Base-by-base conservation (phyloP, 2,797 vertebrate genomes). In the Phalanger gymnotis region DNA sequence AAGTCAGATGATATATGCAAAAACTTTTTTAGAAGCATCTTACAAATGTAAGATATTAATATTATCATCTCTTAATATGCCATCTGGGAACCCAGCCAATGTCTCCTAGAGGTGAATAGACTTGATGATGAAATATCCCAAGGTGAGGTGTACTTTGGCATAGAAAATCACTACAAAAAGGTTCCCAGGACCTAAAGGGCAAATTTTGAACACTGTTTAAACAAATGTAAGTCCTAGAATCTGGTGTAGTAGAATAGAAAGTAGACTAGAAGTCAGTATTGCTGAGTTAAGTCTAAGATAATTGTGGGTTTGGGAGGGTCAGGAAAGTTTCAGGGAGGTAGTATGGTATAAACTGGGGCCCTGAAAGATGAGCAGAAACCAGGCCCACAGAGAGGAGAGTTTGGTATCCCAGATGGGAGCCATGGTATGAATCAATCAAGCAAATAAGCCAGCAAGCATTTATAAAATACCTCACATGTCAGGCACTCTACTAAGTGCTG, bases 1-100 rank as follows among this genome's bases (percentile, higher is more conserved):
- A 95, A 96, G 92, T 95, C 98, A 98, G 97, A 98, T 97, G 91
- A 95, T 52, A 87, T 97, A 90, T 90, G 34, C 11, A 53, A 51
- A 90, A 90, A 90, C 22, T 91, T 89, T 4, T 13, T n/a, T 16
- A 81, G 66, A 55, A 90, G 56, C n/a, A 92, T 53, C 52, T 22
- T 40, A 90, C 34, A 14, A 5, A 19, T 0, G 4, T 0, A 52
- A 95, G 12, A 61, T 22, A 54, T 10, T 94, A 81, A 47, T 10
- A 81, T 40, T 47, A 47, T 94, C 27, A 95, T 94, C 90, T 96
- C 95, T 95, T 97, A 95, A 93, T 92, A 93, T 66, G n/a, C 96
- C 91, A 97, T 91, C 92, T 95, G 94, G 90, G 95, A 91, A 93
- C 54, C 54, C 57, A 95, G 92, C 93, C 96, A 97, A 92, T 94